Base-by-base conservation (phyloP, 2,113 vertebrate genomes). In the Fulica atra region DNA sequence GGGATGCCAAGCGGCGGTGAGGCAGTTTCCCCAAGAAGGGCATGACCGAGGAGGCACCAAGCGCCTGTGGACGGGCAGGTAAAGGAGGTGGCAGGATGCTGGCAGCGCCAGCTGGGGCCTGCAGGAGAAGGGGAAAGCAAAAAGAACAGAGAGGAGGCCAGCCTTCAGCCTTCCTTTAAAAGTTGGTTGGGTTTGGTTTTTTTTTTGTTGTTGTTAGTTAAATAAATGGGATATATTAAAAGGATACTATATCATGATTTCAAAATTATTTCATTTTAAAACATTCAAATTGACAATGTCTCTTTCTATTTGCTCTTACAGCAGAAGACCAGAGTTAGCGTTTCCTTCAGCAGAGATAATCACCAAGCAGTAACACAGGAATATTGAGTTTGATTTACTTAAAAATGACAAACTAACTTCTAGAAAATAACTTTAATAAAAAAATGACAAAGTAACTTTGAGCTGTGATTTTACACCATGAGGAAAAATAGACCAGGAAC, bases 261-360 rank as follows among this genome's bases (percentile, higher is more conserved):
- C 61, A 73, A 74, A 95, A 63, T 83, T 54, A 56, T 48, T 95
- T 88, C 15, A 23, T 77, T 88, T 80, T 57, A 80, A 89, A 77
- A 81, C 44, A 95, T 86, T 88, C 36, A 86, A 92, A 95, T 64
- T 64, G 94, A 94, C 93, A 88, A 93, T 64, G 81, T 92, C 85
- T 77, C 78, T 86, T 90, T 26, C 51, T 81, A 51, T 90, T 71
- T 63, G 42, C 19, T 66, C 35, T 71, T 88, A 31, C 0, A 86
- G 61, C 20, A 65, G 36, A 70, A 81, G 54, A 95, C 68, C 16
- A 88, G 25, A 81, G 61, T 21, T 82, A 87, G 84, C 48, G 5
- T 95, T 81, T 91, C 59, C 68, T 84, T 95, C 87, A 81, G 60
- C 56, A 74, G 72, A 59, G 53, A 92, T 28, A 69, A 92, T 64